Evolutionary conservation across 1,140 invertebrate species (phyloP).

Genomic region (Pachypeltis micranthus): DNA sequence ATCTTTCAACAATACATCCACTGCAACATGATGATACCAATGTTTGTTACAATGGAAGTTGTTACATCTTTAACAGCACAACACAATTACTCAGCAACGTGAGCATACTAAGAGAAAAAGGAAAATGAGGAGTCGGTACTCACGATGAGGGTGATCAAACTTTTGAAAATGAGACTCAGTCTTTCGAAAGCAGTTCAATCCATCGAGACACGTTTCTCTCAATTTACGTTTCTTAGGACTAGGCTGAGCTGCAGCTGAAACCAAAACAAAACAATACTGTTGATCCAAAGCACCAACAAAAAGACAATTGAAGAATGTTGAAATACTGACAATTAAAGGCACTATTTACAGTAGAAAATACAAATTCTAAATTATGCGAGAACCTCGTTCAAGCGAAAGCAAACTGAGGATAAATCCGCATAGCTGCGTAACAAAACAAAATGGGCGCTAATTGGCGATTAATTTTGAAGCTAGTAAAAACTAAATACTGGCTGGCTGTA

Average conservation of each 20-base stretch:
- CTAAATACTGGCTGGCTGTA: too few species aligned
- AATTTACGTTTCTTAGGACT: not conserved
- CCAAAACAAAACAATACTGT: not conserved
- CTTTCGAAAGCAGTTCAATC: not conserved
- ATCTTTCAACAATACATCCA: not conserved
- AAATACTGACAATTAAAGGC: too few species aligned
- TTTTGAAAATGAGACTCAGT: not conserved
- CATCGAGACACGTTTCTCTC: not conserved
- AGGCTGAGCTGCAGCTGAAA: not conserved
- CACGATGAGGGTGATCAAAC: not conserved
- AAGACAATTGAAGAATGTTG: too few species aligned
- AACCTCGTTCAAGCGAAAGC: too few species aligned
- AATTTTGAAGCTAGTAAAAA: too few species aligned
- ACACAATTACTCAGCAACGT: not conserved
- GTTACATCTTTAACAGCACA: not conserved
- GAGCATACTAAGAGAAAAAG: not conserved
- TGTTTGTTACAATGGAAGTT: not conserved
- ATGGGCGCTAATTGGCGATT: too few species aligned
- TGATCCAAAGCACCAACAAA: too few species aligned
- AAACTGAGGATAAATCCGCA: too few species aligned
- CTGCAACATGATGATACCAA: not conserved
- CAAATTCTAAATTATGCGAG: too few species aligned
- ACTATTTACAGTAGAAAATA: too few species aligned
- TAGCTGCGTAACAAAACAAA: too few species aligned
- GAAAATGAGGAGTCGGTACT: not conserved